phyloP scores from a whole-genome alignment of 2,797 vertebrate genomes.

The Thaleichthys pacificus region DNA sequence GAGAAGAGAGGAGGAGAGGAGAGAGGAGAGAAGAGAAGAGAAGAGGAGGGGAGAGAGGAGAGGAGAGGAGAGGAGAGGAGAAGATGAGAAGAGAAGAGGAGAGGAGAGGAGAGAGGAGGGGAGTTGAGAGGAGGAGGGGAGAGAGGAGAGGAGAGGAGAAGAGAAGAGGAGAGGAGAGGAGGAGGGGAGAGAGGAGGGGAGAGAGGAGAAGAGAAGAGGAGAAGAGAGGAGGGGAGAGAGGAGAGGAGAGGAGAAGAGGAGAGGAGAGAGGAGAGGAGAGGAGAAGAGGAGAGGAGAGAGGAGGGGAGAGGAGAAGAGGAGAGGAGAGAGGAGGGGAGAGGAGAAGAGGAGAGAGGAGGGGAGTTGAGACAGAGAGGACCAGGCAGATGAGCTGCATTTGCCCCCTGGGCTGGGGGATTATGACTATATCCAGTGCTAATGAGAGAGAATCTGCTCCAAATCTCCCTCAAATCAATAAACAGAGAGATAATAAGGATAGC shows the following conservation, averaged over 20 bases:
- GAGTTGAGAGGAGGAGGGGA: background rate
- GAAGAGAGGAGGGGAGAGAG: background rate
- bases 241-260: background rate
- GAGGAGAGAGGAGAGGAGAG: background rate
- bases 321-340: background rate
- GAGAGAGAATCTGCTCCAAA: constrained; percentile 64
- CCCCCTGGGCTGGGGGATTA: constrained; percentile 54
- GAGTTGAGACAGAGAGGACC: background rate
- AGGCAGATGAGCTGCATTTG: background rate
- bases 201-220: background rate
- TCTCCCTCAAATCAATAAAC: constrained; percentile 70
- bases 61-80: background rate
- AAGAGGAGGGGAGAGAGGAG: background rate
- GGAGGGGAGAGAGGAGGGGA: background rate
- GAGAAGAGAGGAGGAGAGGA: background rate
- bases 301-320: background rate
- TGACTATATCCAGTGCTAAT: constrained; percentile 73
- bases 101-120: background rate
- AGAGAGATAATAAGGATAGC: constrained; percentile 60
- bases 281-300: too few species aligned
- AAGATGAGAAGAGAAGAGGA: background rate
- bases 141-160: background rate
- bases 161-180: background rate
- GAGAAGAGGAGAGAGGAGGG: background rate
- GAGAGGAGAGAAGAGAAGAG: background rate